Evolutionary conservation across 2,113 vertebrate genomes (phyloP).

Genomic region (Pontoporia blainvillei): DNA sequence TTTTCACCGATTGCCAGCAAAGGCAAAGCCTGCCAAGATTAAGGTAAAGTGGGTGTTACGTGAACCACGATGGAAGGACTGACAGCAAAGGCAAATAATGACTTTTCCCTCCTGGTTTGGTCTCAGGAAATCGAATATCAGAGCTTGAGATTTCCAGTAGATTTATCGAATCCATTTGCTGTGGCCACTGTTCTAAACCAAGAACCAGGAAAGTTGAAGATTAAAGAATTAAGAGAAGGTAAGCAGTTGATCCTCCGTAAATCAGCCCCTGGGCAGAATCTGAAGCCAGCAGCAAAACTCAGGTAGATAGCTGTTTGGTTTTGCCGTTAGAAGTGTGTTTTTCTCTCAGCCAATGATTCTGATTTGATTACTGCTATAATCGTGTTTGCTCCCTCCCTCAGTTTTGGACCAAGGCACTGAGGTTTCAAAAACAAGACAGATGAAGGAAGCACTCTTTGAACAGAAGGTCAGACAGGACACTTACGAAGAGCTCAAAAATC

Average conservation of each 20-base stretch:
- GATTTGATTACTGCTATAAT: slow-evolving; percentile 6
- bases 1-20: slow-evolving; percentile 39
- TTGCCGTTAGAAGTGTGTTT: slow-evolving; percentile 9
- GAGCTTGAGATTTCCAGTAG: slow-evolving; percentile 75
- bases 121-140: slow-evolving; percentile 80
- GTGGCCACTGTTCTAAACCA: slow-evolving; percentile 91
- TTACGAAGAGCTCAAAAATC: slow-evolving; percentile 83
- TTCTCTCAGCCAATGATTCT: background rate
- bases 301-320: background rate
- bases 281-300: background rate
- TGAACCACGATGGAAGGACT: background rate
- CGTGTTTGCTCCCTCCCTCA: slow-evolving; percentile 58
- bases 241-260: slow-evolving; percentile 33
- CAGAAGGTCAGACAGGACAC: slow-evolving; percentile 83
- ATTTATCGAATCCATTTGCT: slow-evolving; percentile 86
- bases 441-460: slow-evolving; percentile 89
- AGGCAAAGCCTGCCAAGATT: slow-evolving; percentile 33
- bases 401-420: slow-evolving; percentile 73
- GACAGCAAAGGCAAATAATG: background rate
- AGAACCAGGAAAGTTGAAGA: slow-evolving; percentile 84
- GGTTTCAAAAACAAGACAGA: slow-evolving; percentile 79
- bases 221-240: slow-evolving; percentile 88
- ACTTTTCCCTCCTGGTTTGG: slow-evolving; percentile 52
- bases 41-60: slow-evolving; percentile 71
- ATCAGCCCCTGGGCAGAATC: background rate